phyloP scores from a whole-genome alignment of 2,888 invertebrate species.

The Apodemia duryi region DNA sequence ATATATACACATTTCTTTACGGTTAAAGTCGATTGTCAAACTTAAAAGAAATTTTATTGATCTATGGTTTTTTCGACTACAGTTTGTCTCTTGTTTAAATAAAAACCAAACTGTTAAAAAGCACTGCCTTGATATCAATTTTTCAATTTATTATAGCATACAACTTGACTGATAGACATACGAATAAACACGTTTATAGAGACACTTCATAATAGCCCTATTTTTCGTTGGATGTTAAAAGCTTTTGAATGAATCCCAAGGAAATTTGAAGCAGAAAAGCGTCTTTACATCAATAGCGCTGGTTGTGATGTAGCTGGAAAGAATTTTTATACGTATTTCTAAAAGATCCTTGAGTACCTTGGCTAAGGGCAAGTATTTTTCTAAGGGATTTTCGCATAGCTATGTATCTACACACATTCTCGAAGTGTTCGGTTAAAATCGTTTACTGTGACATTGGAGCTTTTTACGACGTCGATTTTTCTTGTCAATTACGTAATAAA shows the following conservation, averaged over 20 bases:
- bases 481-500: conserved; percentile 57
- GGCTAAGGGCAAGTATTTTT: conserved; percentile 10
- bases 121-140: no score
- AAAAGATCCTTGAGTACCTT: not conserved
- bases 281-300: not conserved
- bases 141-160: no score
- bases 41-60: no score
- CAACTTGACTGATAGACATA: no score
- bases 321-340: conserved; percentile 9
- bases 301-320: conserved; percentile 1
- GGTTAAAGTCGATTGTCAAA: no score
- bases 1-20: no score
- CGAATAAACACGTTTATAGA: not conserved
- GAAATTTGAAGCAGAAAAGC: conserved; percentile 8
- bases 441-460: conserved; percentile 36
- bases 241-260: conserved; percentile 2
- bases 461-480: conserved; percentile 50
- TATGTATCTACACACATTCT: conserved; percentile 9
- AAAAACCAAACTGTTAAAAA: no score
- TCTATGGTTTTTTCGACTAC: no score
- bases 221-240: not conserved
- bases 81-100: no score
- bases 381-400: conserved; percentile 13
- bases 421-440: conserved; percentile 17
- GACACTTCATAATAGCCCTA: not conserved